Conservation (phyloP, 2,113 vertebrate genomes). For the Equus quagga region DNA sequence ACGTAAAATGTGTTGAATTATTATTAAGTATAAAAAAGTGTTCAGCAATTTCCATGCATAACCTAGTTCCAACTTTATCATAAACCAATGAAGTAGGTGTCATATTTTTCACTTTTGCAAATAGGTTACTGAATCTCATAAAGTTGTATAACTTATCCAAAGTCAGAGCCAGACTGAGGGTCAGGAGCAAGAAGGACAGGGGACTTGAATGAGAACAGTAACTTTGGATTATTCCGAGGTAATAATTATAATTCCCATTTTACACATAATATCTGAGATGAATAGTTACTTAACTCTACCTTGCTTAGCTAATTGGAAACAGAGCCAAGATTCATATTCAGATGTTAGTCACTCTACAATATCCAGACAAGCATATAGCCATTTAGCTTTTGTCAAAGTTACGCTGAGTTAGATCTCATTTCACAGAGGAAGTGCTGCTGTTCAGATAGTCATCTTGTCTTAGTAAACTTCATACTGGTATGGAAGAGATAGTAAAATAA, state of each 20-base stretch:
- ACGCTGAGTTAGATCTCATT: not conserved
- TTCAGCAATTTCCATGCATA: not conserved
- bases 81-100: not conserved
- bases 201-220: not conserved
- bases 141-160: not conserved
- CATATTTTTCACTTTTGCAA: not conserved
- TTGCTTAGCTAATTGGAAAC: not conserved
- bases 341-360: not conserved
- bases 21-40: not conserved
- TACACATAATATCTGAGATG: not conserved
- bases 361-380: too few relatives aligned
- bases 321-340: not conserved
- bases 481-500: not conserved
- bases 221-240: not conserved
- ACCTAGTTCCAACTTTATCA: not conserved
- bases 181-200: too few relatives aligned
- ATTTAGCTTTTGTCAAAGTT: not conserved
- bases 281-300: not conserved
- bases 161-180: not conserved
- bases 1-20: not conserved
- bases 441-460: not conserved
- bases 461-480: not conserved
- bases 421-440: not conserved
- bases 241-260: not conserved
- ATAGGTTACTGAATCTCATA: too few relatives aligned